Evolutionary conservation across 2,888 invertebrate species (phyloP), one percentile per base, ranked within the genome.

Genomic region (Sarcophaga caerulescens): DNA sequence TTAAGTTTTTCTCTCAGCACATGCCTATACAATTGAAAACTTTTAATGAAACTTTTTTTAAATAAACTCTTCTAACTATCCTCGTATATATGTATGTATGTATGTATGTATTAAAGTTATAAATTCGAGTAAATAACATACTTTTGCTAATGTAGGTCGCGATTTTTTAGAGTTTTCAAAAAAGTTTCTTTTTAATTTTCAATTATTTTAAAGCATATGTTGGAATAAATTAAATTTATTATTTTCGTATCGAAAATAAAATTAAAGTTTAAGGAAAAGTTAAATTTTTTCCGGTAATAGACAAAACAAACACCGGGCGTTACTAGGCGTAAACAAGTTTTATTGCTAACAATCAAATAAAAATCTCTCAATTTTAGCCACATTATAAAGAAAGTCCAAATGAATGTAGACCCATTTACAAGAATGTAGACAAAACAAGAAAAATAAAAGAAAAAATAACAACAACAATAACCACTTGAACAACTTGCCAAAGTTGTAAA

Each of bases 261-360:
- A 52, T 14, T 52, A 17, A 52, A 52, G 12, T 52, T 17, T 14
- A 17, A 52, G 17, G 17, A 52, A 52, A 52, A 52, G 14, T 35
- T 35, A 35, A 35, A 35, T 35, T 35, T 35, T 35, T 35, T 10
- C 8, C 35, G 35, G 4, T 73, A 69, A 73, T 44, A 73, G 25
- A 52, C 62, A 77, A 57, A 79, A 68, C 76, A 81, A 84, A 87
- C 83, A 81, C 80, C 69, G 47, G 88, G 88, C 87, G 87, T 87
- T 85, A 81, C 79, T 81, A 88, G 88, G 88, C 88, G 88, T 88
- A 81, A 81, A 80, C 83, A 68, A 77, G 65, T 74, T 77, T 82
- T 85, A 85, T 85, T 85, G 73, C 69, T 70, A 80, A 79, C 82
- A 88, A 88, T 88, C 74, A 81, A 85, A 78, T 69, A 47, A 62